These are phyloP conservation scores for Stegostoma tigrinum DNA, from an alignment of 2,113 vertebrate species.

Conservation along the genomic window DNA sequence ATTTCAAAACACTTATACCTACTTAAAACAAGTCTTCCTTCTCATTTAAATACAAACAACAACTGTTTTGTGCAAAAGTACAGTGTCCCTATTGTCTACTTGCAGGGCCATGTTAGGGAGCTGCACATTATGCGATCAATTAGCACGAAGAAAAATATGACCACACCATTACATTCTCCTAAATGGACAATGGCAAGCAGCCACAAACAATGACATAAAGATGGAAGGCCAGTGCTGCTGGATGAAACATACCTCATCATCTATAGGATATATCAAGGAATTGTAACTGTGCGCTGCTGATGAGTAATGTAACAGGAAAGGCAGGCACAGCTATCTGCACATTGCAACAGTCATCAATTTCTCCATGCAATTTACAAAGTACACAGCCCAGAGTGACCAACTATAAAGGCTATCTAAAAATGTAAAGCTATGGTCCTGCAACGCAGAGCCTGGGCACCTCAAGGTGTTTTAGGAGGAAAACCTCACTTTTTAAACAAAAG, in stretches of 20 bases:
- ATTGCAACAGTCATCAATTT: neutral
- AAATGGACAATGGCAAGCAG: neutral
- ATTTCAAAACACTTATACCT: slow-evolving; percentile 19
- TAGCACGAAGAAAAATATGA: neutral
- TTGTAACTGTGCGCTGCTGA: neutral
- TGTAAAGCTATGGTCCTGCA: neutral
- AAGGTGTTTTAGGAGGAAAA: neutral
- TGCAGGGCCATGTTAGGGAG: neutral
- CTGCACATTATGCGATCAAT: neutral
- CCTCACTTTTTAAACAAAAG: neutral
- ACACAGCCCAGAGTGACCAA: neutral
- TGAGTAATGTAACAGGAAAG: neutral
- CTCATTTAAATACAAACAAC: slow-evolving; percentile 3
- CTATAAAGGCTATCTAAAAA: neutral
- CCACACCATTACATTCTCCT: neutral
- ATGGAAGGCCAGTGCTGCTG: slow-evolving; percentile 26
- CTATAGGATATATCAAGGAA: neutral
- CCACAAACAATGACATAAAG: neutral
- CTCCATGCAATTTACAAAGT: neutral
- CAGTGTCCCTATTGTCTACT: slow-evolving; percentile 18
- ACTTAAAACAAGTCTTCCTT: slow-evolving; percentile 31
- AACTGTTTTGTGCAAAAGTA: slow-evolving; percentile 24
- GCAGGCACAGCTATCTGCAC: neutral
- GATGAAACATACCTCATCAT: neutral
- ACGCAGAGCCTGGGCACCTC: neutral